Base-by-base conservation (phyloP, 2,113 vertebrate genomes). In the Salvelinus fontinalis region DNA sequence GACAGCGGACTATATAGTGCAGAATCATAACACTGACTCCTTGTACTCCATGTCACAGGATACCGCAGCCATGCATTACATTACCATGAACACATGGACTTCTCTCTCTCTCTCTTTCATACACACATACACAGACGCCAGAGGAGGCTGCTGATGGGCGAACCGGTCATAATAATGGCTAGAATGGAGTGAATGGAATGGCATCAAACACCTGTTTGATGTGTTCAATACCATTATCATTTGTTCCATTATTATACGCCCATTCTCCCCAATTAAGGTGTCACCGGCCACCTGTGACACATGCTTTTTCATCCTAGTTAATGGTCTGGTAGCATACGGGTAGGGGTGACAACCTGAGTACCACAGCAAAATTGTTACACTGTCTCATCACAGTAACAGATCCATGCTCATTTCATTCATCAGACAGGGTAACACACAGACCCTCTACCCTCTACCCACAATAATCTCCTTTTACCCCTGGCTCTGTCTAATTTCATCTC, bases 401-500 rank as follows among this genome's bases (percentile, higher is more conserved):
- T 26, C 60, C 18, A 20, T 65, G 18, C 48, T 62, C 3, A 2
- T 24, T n/a, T 22, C 59, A 62, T 16, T 62, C 54, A 62, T 24
- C 85, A 54, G 12, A 71, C 70, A 27, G 44, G 51, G 14, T 27
- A 16, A 51, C 70, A 49, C 44, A 70, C 79, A 85, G 78, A 86
- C 83, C 16, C 2, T 5, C 6, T 14, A 69, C 31, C 18, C 34
- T 16, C 18, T 3, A n/a, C 20, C 3, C 20, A 39, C 16, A 27
- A 60, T 70, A 60, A 76, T 79, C 67, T 73, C 67, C 65, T 44
- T 79, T 79, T 48, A 76, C 79, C 83, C 48, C 62, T 70, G 60
- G 74, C 77, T 82, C 60, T 75, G 69, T 78, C 67, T 81, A 81
- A 83, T 75, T 82, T 78, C 78, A 82, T 85, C 75, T 82, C 83